A percentile compares a stretch with the other conserved stretches of the same genome.
phyloP scores from a whole-genome alignment of 23 tunicate genomes.

The Halocynthia roretzi region DNA sequence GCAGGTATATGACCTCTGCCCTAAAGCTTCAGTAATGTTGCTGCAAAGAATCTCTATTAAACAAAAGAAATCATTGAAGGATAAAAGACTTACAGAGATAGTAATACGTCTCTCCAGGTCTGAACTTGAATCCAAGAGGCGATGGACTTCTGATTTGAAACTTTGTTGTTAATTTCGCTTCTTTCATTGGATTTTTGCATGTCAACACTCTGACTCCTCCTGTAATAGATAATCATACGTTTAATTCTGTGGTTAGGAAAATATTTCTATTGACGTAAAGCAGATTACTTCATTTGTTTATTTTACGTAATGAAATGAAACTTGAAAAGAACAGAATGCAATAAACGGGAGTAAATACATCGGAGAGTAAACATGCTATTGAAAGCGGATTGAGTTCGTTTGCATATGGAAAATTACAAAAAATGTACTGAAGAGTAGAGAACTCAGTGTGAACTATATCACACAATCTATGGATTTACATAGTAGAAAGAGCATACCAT shows the following conservation, averaged over 20 bases:
- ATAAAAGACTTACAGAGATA: constrained; percentile 69
- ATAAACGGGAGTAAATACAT: no score
- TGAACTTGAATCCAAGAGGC: constrained; percentile 81
- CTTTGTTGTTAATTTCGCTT: constrained; percentile 74
- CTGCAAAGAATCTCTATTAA: neutral
- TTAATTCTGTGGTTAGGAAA: neutral
- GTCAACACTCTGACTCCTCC: constrained; percentile 28
- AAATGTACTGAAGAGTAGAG: no score
- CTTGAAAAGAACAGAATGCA: no score
- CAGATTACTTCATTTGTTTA: no score
- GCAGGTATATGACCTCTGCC: neutral
- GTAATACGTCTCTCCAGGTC: constrained; percentile 84
- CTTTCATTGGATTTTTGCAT: constrained; percentile 60
- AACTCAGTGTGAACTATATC: no score
- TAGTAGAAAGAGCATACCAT: no score
- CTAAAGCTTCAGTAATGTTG: neutral
- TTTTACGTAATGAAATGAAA: no score
- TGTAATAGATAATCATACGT: neutral
- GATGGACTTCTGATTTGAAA: constrained; percentile 86
- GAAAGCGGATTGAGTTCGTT: no score
- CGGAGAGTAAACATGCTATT: no score
- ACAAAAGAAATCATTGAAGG: neutral
- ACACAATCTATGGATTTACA: no score
- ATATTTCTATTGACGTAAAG: no score
- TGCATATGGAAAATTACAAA: no score